Base-by-base conservation (phyloP, 2,888 invertebrate genomes). In the Masnerella sp. region DNA sequence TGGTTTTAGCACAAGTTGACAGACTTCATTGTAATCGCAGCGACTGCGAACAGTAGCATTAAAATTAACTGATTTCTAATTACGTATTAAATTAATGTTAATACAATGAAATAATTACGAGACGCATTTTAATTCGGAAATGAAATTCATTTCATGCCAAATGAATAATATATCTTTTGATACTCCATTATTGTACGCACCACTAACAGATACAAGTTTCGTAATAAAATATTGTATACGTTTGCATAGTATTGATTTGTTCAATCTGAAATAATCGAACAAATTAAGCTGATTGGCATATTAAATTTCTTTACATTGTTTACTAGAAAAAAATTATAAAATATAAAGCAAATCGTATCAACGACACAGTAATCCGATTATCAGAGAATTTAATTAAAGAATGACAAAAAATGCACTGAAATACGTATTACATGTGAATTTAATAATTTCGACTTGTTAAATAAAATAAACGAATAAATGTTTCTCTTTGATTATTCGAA, bases 51-150 rank as follows among this genome's bases (percentile, higher is more conserved):
- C 22, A 12, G 12, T n/a, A n/a, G n/a, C n/a, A n/a, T n/a, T n/a
- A 9, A 12, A 56, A 42, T 42, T 56, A 56, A 56, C 42, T 28
- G 17, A 42, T 40, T 42, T 56, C 42, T 42, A 42, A 30, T 42
- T 56, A 40, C 32, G 42, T 11, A 42, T 42, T 56, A 30, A 56
- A 56, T 56, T 56, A 56, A 9, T 18, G 15, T 56, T 42, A 56
- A 28, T 56, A 20, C 40, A 42, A 30, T 12, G 30, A 30, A 42
- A 42, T 56, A 30, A 56, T 54, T 40, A 32, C 20, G 34, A 17
- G 12, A 8, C 2, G 22, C 12, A 28, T 54, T 56, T 30, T 17
- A 42, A 30, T 42, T 56, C 42, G 8, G 22, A 56, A 56, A 40
- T 14, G 15, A 17, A 30, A 56, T 18, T 56, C 40, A 42, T 30